These are phyloP conservation scores for Enteromius treurensis DNA, from an alignment of 2,797 vertebrate genomes.

Conservation along the genomic window DNA sequence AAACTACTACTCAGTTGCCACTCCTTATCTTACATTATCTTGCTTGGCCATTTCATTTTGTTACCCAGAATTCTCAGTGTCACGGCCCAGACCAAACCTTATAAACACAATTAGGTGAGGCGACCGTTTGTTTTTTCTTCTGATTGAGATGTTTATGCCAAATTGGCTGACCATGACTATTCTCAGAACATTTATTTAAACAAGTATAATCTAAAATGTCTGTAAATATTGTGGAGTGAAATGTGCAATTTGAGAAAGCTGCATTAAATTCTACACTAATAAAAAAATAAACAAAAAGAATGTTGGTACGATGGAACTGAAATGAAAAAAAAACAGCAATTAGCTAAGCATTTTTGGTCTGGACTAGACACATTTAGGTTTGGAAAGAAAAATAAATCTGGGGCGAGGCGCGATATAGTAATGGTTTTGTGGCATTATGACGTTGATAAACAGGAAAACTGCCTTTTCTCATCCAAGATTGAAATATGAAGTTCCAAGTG, in stretches of 20 bases:
- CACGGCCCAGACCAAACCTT: slow-evolving; percentile 57
- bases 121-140: slow-evolving; percentile 34
- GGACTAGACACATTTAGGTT: slow-evolving; percentile 73
- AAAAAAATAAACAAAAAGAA: slow-evolving; percentile 27
- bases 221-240: slow-evolving; percentile 70
- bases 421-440: slow-evolving; percentile 44
- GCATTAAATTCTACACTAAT: slow-evolving; percentile 32
- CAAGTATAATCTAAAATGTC: slow-evolving; percentile 73
- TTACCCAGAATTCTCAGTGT: slow-evolving; percentile 58
- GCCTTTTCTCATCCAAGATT: slow-evolving; percentile 30
- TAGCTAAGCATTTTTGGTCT: slow-evolving; percentile 70
- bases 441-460: slow-evolving; percentile 45
- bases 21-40: slow-evolving; percentile 37
- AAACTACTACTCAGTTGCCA: slow-evolving; percentile 20
- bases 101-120: slow-evolving; percentile 61
- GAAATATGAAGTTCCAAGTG: slow-evolving; percentile 8
- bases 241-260: slow-evolving; percentile 56
- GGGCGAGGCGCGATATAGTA: slow-evolving; percentile 67
- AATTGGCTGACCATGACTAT: slow-evolving; percentile 65
- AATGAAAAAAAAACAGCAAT: slow-evolving; percentile 32
- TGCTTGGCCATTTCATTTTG: slow-evolving; percentile 55
- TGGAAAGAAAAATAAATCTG: slow-evolving; percentile 71
- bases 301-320: slow-evolving; percentile 64
- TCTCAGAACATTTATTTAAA: slow-evolving; percentile 69
- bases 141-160: slow-evolving; percentile 53